These are phyloP conservation scores for Corvus moneduloides DNA, from an alignment of 2,113 vertebrate genomes.

Conservation along the genomic window DNA sequence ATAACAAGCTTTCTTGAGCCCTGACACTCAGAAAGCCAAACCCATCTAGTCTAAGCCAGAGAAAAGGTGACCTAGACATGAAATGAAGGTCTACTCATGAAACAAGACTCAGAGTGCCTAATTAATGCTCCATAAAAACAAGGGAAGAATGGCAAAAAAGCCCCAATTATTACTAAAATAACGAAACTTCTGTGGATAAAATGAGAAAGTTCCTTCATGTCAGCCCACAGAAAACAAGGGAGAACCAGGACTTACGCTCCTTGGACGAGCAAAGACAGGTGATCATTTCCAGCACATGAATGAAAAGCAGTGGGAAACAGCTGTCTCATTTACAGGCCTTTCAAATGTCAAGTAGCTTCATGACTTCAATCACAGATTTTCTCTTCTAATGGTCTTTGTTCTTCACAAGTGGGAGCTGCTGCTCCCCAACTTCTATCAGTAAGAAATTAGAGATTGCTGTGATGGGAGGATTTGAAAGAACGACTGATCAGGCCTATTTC, in stretches of 20 bases:
- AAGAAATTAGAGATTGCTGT: background rate
- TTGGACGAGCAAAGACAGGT: background rate
- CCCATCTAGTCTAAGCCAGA: background rate
- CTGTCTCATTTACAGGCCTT: background rate
- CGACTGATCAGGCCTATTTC: background rate
- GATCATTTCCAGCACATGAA: background rate
- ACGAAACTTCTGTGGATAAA: background rate
- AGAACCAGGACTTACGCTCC: background rate
- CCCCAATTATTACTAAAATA: background rate
- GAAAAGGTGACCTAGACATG: background rate
- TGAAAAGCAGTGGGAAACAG: background rate
- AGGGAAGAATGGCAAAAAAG: background rate
- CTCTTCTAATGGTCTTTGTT: background rate
- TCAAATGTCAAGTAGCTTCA: background rate
- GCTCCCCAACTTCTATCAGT: background rate
- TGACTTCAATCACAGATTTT: background rate
- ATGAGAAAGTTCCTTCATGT: background rate
- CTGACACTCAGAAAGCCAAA: background rate
- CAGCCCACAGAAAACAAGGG: background rate
- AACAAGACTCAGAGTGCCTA: background rate
- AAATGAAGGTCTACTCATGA: background rate
- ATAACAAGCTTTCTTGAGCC: background rate
- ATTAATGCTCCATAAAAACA: background rate
- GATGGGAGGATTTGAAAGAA: background rate
- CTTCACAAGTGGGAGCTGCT: background rate